Base-by-base conservation (phyloP, 2,888 invertebrate genomes). In the Sericinus montela region DNA sequence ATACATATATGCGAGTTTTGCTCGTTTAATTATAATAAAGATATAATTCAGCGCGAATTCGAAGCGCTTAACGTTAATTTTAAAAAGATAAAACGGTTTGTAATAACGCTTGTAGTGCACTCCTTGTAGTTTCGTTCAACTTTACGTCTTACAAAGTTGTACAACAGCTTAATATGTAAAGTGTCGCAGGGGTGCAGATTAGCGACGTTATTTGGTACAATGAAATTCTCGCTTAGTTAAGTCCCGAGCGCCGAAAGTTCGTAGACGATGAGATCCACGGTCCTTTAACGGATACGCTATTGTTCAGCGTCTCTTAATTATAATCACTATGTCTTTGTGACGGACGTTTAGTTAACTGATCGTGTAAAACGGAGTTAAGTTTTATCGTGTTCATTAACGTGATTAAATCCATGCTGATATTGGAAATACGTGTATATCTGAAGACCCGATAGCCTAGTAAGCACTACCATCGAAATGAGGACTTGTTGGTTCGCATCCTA, bases 111-210 rank as follows among this genome's bases (percentile, higher is more conserved):
- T 28, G 10, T 14, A 9, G 32, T 25, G 15, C 19, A 39, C 28
- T 23, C 6, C 19, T 5, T 38, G 43, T 25, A 39, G 35, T 16
- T 39, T 32, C 11, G 32, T 32, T 45, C 23, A 41, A 45, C 30
- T 44, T 35, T n/a, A n/a, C 19, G 19, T 30, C 46, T 37, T 44
- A 44, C 34, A 40, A 49, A 49, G 51, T 52, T 54, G 29, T 44
- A 52, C 44, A 55, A 59, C 41, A 56, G 60, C 63, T 72, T 75
- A 52, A 74, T 75, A 77, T 74, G 75, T 78, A 74, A 75, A 78
- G 75, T 69, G 74, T 75, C 69, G 73, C 65, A 40, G 60, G 58
- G 51, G 52, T 55, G 41, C 59, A 69, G 75, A 78, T 79, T 75
- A 79, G 66, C 69, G 55, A 63, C 64, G 62, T 65, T 69, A 66